Evolutionary conservation across 2,113 vertebrate species (phyloP).

Genomic region (Myrmophylax atrothorax): DNA sequence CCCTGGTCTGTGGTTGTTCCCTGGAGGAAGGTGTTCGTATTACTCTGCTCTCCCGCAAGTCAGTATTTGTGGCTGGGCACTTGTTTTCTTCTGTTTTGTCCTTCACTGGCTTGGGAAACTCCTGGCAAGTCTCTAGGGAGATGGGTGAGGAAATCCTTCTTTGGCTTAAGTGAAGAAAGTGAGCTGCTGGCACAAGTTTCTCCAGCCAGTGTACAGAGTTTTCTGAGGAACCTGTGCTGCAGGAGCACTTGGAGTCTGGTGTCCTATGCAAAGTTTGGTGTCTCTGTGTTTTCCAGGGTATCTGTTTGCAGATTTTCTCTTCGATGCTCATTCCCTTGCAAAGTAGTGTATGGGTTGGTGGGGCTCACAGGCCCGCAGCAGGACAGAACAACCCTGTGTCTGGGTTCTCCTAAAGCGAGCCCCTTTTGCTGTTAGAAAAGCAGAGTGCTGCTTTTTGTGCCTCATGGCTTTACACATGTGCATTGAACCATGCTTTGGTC

Average conservation of each 20-base stretch:
- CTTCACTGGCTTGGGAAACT: background rate
- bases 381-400: background rate
- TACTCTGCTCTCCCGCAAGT: rapidly evolving
- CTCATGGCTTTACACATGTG: background rate
- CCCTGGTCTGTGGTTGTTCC: rapidly evolving
- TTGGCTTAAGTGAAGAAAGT: background rate
- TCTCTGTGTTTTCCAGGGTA: background rate
- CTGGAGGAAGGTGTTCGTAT: background rate
- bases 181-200: background rate
- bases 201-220: background rate
- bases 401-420: background rate
- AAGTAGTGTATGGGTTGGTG: background rate
- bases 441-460: background rate
- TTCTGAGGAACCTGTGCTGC: background rate
- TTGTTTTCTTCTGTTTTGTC: background rate
- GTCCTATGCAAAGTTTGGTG: background rate
- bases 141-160: background rate
- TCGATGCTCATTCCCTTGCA: background rate
- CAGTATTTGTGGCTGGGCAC: background rate
- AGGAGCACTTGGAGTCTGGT: background rate
- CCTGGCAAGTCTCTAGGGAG: background rate
- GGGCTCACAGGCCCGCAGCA: background rate
- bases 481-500: background rate
- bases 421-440: background rate
- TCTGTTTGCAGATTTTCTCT: background rate